Evolutionary conservation across 2,113 vertebrate species (phyloP).

Genomic region (Oncorhynchus masou): DNA sequence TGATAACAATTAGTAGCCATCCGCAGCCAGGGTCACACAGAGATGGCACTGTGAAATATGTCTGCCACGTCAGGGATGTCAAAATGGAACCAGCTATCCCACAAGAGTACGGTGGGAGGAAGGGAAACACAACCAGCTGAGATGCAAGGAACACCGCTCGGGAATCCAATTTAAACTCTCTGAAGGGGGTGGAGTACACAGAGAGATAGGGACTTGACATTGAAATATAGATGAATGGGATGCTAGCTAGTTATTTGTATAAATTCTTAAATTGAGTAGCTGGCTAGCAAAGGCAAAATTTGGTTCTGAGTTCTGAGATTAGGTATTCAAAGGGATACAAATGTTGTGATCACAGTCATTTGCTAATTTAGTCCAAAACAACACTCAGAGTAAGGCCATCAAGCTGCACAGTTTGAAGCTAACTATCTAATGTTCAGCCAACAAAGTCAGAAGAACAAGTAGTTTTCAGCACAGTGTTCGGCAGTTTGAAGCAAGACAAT

Average conservation of each 20-base stretch:
- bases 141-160: background rate
- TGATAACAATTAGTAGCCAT: conserved; percentile 51
- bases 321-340: background rate
- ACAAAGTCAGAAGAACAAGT: background rate
- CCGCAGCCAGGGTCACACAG: conserved; percentile 18
- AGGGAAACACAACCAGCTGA: conserved; percentile 14
- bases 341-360: too few species aligned
- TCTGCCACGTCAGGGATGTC: conserved; percentile 26
- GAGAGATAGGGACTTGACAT: conserved; percentile 14
- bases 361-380: background rate
- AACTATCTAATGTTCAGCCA: too few species aligned
- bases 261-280: too few species aligned
- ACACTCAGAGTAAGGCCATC: background rate
- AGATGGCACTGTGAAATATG: conserved; percentile 37
- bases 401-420: background rate
- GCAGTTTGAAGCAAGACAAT: background rate
- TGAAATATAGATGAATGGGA: conserved; percentile 19
- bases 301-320: background rate
- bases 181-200: background rate
- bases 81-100: conserved; percentile 27
- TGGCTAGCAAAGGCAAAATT: too few species aligned
- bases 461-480: background rate
- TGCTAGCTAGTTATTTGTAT: conserved; percentile 7
- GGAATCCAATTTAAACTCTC: conserved; percentile 18
- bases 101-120: background rate